Evolutionary conservation across 2,113 vertebrate genomes (phyloP).

Genomic region (Phasianus colchicus): DNA sequence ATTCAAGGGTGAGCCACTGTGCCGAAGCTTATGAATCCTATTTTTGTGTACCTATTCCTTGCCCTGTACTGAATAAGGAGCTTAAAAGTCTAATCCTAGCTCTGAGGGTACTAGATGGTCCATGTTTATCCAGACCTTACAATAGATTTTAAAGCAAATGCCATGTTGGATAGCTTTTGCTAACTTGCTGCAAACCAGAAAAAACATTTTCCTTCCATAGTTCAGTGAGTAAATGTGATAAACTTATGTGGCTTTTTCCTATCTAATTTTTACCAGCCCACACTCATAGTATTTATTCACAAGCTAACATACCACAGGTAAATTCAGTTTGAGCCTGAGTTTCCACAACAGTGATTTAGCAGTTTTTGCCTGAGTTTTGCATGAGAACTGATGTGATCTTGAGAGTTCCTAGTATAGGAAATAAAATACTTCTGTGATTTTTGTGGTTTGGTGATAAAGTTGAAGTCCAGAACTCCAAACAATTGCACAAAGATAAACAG

Average conservation of each 20-base stretch:
- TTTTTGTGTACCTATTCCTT: not conserved
- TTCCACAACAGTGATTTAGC: not conserved
- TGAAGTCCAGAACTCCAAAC: constrained; percentile 3
- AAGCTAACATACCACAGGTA: not conserved
- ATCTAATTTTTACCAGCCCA: not conserved
- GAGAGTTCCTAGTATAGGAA: not conserved
- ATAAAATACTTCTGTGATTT: not conserved
- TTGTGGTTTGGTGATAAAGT: constrained; percentile 30
- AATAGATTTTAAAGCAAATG: not conserved
- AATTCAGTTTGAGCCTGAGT: not conserved
- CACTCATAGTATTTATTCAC: not conserved
- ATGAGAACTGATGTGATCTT: not conserved
- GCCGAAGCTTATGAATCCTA: not conserved
- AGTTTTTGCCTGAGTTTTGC: not conserved
- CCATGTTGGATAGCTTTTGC: not conserved
- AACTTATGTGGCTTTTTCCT: not conserved
- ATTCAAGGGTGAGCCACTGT: not conserved
- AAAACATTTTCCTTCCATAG: not conserved
- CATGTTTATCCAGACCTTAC: not conserved
- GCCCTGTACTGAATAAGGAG: not conserved
- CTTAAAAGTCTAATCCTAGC: not conserved
- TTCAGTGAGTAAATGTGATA: not conserved
- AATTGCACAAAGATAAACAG: constrained; percentile 8
- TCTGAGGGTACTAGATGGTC: not conserved
- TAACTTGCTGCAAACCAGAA: not conserved